Evolutionary conservation across 1,140 invertebrate genomes (phyloP).

Genomic region (Pararge aegeria): DNA sequence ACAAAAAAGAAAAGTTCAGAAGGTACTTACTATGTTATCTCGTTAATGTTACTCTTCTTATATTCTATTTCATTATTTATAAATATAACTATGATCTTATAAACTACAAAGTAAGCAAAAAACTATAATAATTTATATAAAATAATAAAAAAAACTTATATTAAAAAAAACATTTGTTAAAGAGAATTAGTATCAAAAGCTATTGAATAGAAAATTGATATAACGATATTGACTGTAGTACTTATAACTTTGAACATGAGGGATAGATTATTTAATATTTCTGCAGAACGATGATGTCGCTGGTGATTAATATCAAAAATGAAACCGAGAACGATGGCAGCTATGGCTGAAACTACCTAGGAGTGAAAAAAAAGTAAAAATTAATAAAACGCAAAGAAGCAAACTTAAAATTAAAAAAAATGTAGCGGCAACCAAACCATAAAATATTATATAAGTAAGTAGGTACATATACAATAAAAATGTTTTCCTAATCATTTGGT

Average conservation of each 20-base stretch:
- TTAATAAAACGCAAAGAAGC: slow-evolving; percentile 49
- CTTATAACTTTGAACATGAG: slow-evolving; percentile 81
- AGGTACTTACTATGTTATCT: too few species aligned
- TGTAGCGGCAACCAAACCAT: too few species aligned
- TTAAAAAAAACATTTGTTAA: slow-evolving; percentile 1
- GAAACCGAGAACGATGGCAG: slow-evolving; percentile 82
- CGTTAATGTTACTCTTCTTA: too few species aligned
- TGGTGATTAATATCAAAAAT: slow-evolving; percentile 83
- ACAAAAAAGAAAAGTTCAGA: too few species aligned
- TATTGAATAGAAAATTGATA: slow-evolving; percentile 78
- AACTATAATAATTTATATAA: too few species aligned
- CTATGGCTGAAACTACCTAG: slow-evolving; percentile 82
- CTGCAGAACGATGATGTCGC: slow-evolving; percentile 80
- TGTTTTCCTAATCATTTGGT: too few species aligned
- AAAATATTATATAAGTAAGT: too few species aligned
- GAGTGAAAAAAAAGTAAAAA: slow-evolving; percentile 55
- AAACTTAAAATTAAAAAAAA: slow-evolving; percentile 28
- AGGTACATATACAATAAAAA: too few species aligned
- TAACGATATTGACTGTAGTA: slow-evolving; percentile 82
- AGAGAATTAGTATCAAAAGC: slow-evolving; percentile 37
- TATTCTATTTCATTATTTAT: too few species aligned
- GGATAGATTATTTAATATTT: slow-evolving; percentile 82
- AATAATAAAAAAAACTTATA: not conserved
- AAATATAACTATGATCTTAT: too few species aligned
- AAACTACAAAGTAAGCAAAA: too few species aligned